Evolutionary conservation across 2,797 vertebrate genomes (phyloP), one percentile per base, ranked within the genome.

Genomic region (Podargus strigoides): DNA sequence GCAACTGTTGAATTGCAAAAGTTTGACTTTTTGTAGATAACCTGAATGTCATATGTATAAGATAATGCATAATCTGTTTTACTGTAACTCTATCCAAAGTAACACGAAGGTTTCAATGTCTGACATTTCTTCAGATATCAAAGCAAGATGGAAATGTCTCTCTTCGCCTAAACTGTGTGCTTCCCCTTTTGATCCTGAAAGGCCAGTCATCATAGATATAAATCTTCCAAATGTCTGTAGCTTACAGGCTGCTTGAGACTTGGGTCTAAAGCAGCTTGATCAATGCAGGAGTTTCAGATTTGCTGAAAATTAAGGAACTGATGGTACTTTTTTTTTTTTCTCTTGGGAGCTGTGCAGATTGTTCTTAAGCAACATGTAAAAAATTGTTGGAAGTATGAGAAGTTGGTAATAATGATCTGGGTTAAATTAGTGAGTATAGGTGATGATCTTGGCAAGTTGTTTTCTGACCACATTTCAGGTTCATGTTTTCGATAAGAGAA

Each of bases 1-100:
- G 15, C 27, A 55, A 1, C 13, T 62, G 7, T 30, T 89, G 28
- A 82, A 87, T 55, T 75, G 16, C 10, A 34, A n/a, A 87, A 22
- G 42, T 87, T 82, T 90, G 42, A 9, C 30, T 53, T 90, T 84
- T 82, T 85, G 24, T 76, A 89, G 87, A 70, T 94, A 92, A 83
- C n/a, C 30, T 77, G 41, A 87, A 85, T 93, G 78, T 92, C 63
- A 22, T 24, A 41, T 19, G 22, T 63, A 5, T 55, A 24, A 59
- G 84, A 79, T 81, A 84, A 59, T n/a, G 30, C 4, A 5, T 78
- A 32, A 87, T 86, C 41, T 91, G 14, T 81, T 84, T 37, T 63
- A 73, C 26, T 53, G 77, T 66, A 82, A 30, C n/a, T 55, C 20
- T 80, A 30, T 85, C 39, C 21, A 44, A 64, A 78, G n/a, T 81